phyloP scores from a whole-genome alignment of 2,797 vertebrate genomes.

The Hypotaenidia okinawae region DNA sequence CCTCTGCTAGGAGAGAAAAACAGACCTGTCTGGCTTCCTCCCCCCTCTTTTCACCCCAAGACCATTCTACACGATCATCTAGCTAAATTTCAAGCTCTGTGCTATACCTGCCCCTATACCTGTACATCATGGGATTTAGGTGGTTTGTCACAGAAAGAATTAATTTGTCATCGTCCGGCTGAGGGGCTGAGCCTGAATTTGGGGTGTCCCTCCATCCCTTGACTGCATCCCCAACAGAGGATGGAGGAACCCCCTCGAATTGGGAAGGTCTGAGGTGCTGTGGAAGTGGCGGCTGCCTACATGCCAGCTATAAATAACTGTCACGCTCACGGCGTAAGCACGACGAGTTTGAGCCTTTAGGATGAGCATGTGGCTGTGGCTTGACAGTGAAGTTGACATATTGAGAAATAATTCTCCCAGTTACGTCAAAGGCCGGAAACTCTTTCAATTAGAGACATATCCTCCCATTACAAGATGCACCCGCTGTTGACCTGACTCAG shows the following conservation, averaged over 20 bases:
- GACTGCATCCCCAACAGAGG: background rate
- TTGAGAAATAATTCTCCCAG: slow-evolving; percentile 18
- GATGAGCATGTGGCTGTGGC: background rate
- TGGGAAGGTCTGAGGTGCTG: background rate
- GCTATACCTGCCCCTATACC: too few relatives aligned
- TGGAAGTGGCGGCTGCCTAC: background rate
- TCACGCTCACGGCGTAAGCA: background rate
- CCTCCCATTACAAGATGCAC: background rate
- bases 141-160: background rate
- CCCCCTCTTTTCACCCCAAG: too few relatives aligned
- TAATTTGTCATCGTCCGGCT: background rate
- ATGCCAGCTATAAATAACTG: background rate
- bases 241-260: background rate
- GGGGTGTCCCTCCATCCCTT: fast-evolving
- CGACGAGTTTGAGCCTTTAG: background rate
- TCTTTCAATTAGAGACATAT: background rate
- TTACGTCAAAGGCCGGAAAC: slow-evolving; percentile 64
- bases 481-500: background rate
- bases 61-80: too few relatives aligned
- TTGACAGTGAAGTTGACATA: slow-evolving; percentile 51
- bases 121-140: too few relatives aligned
- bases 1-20: too few relatives aligned
- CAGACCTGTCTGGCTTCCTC: too few relatives aligned
- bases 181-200: background rate
- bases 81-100: too few relatives aligned